Conservation (phyloP, 2,888 invertebrate genomes). For the Heteromyza rotundicornis region DNA sequence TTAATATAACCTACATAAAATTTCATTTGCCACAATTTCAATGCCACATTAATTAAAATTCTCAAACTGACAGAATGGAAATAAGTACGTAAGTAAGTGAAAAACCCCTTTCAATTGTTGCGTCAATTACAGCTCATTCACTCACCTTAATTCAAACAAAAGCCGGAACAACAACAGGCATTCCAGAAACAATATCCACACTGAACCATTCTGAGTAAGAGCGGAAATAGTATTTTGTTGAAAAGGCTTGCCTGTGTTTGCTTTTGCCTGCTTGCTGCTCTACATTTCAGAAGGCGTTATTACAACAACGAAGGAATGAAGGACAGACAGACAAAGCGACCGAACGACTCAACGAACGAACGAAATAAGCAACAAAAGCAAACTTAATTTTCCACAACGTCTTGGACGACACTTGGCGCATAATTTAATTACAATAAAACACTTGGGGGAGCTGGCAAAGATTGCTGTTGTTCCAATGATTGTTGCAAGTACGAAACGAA, state of each 20-base stretch:
- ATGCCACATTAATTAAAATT: background rate
- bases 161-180: background rate
- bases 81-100: background rate
- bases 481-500: background rate
- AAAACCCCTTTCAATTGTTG: background rate
- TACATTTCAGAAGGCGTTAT: constrained; percentile 50
- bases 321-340: too few relatives aligned
- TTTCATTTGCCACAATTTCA: too few relatives aligned
- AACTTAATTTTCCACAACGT: constrained; percentile 51
- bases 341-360: too few relatives aligned
- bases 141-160: constrained; percentile 2
- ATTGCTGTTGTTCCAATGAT: constrained; percentile 33
- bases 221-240: background rate
- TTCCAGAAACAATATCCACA: background rate
- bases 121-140: background rate
- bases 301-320: too few relatives aligned
- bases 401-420: constrained; percentile 48
- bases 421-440: constrained; percentile 55
- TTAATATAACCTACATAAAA: too few relatives aligned
- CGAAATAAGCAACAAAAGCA: constrained; percentile 43
- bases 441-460: constrained; percentile 32
- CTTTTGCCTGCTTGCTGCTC: constrained; percentile 42
- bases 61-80: background rate
- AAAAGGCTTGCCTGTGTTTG: too few relatives aligned
- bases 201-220: background rate